Evolutionary conservation across 2,888 invertebrate genomes (phyloP), one percentile per base, ranked within the genome.

Genomic region (Agonopterix alstromeriana): DNA sequence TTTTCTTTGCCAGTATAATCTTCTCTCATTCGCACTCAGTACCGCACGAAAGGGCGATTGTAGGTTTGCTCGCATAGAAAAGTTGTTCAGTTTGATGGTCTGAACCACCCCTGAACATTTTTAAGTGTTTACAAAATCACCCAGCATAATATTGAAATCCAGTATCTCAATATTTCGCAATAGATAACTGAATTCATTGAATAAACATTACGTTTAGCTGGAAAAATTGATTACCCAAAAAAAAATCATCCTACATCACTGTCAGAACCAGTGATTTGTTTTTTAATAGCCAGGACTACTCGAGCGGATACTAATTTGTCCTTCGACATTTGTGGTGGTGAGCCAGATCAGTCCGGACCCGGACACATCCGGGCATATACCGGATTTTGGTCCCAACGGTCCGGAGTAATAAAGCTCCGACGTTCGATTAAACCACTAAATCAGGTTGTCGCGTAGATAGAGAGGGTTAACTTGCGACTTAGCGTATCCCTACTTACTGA

Each of bases 401-500:
- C 63, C 57, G 61, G 56, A 55, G 67, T 71, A 76, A 77, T 79
- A 80, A 74, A 77, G 71, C 70, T 60, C 68, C 64, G 63, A 57
- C 58, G 67, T 78, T 76, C 82, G 78, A 81, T 82, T 78, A 79
- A 77, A 67, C 67, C 67, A 71, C 74, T 81, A 81, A 82, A 82
- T 81, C 83, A 81, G 74, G 63, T 71, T 73, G 77, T 75, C 75
- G 67, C 68, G 70, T 75, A 78, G 74, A 82, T 81, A 79, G 74
- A 74, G 73, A 64, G 70, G 72, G 76, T 79, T 81, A 75, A 77
- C 75, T 76, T 73, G 71, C 79, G 79, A 84, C 82, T 84, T 83
- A 78, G 82, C 81, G 74, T 82, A 67, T 78, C 79, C 75, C 58
- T 61, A 65, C 46, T 10, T 43, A 41, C 44, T 47, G 45, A 41